Percentiles rank a stretch among this genome's conserved stretches.
Evolutionary conservation across 2,888 invertebrate genomes (phyloP).

Genomic region (Coelogynopora nodosa): DNA sequence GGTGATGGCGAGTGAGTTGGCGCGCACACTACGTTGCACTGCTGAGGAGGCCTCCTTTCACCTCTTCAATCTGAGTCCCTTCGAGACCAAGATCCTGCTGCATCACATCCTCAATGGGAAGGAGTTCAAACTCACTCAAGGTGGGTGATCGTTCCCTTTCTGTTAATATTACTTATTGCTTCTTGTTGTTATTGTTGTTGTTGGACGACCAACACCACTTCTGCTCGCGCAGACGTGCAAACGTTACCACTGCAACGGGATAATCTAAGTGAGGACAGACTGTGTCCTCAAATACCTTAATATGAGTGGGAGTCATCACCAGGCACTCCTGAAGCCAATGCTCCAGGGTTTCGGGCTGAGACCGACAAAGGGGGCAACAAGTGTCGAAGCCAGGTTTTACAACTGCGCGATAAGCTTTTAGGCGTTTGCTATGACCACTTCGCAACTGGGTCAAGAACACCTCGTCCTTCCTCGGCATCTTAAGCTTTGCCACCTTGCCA

Average conservation of each 20-base stretch:
- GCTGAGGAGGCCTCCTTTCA: constrained; percentile 90
- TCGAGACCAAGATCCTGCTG: constrained; percentile 95
- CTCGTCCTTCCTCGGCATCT: neutral
- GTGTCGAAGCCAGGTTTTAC: neutral
- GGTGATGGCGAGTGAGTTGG: constrained; percentile 94
- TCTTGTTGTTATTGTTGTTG: too few relatives aligned
- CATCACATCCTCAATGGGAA: constrained; percentile 97
- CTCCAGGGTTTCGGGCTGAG: neutral
- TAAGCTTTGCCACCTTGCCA: neutral
- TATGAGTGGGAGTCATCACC: neutral
- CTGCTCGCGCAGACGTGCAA: too few relatives aligned
- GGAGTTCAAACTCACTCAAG: constrained; percentile 72
- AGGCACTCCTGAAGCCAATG: neutral
- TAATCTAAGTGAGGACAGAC: too few relatives aligned
- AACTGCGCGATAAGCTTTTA: neutral
- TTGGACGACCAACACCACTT: too few relatives aligned
- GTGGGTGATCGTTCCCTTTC: too few relatives aligned
- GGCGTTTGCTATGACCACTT: neutral
- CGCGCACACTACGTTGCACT: constrained; percentile 77
- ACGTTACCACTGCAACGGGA: too few relatives aligned
- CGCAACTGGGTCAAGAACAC: neutral
- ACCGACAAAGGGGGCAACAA: neutral
- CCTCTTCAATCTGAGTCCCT: constrained; percentile 89
- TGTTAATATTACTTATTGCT: too few relatives aligned
- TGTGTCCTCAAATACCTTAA: too few relatives aligned